Evolutionary conservation across 2,113 vertebrate species (phyloP).

Genomic region (Zosterops borbonicus): DNA sequence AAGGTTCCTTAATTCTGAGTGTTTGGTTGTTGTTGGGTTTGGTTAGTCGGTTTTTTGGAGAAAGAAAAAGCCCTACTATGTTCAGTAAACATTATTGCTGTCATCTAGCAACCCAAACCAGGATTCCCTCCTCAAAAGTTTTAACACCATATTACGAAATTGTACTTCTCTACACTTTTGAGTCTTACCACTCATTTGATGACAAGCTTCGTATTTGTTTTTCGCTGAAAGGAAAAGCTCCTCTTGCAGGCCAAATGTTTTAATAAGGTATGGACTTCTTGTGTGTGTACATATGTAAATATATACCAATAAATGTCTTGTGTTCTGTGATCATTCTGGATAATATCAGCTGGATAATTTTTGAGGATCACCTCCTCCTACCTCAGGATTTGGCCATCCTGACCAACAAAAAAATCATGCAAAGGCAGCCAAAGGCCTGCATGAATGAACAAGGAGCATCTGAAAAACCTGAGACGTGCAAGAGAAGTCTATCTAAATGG

Average conservation of each 20-base stretch:
- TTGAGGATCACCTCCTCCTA: background rate
- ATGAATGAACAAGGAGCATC: background rate
- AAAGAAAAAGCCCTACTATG: rapidly evolving
- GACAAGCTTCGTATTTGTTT: background rate
- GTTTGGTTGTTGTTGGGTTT: background rate
- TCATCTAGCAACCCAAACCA: background rate
- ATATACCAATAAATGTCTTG: background rate
- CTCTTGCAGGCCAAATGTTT: background rate
- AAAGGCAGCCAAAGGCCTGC: background rate
- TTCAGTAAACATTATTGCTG: background rate
- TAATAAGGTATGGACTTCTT: background rate
- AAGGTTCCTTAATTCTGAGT: background rate
- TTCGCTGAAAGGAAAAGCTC: background rate
- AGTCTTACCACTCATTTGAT: background rate
- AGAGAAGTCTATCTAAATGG: background rate
- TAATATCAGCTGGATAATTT: background rate
- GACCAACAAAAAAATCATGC: background rate
- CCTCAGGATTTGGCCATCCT: background rate
- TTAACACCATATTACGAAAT: background rate
- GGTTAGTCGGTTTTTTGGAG: background rate
- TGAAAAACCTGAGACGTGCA: background rate
- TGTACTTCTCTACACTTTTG: background rate
- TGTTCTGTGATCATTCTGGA: background rate
- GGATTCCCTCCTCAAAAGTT: background rate
- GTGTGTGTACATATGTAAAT: rapidly evolving